A percentile compares a stretch with the other conserved stretches of the same genome.
Evolutionary conservation across 2,113 vertebrate genomes (phyloP).

Genomic region (Cebus imitator): DNA sequence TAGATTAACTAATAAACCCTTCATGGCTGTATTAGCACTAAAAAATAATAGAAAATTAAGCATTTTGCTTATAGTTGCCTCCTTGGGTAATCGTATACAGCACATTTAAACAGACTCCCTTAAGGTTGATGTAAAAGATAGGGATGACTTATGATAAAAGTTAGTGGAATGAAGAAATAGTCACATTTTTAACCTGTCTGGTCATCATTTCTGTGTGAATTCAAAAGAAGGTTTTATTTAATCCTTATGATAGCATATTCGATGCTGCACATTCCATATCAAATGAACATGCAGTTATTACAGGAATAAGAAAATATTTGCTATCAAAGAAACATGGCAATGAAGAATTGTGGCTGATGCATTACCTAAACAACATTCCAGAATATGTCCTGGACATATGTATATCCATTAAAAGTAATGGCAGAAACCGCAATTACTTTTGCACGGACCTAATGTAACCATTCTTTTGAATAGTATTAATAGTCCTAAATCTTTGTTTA

Average conservation of each 20-base stretch:
- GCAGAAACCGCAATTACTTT: too few relatives aligned
- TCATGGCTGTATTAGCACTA: not conserved
- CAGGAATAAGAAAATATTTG: not conserved
- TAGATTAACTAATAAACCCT: not conserved
- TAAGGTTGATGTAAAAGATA: not conserved
- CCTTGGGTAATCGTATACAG: not conserved
- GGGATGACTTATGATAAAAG: not conserved
- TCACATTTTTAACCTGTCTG: not conserved
- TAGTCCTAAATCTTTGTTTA: not conserved
- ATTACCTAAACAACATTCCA: not conserved
- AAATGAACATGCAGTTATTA: not conserved
- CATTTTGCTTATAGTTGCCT: not conserved
- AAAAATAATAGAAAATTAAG: conserved; percentile 46
- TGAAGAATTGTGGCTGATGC: not conserved
- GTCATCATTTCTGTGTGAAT: conserved; percentile 5
- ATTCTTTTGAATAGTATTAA: not conserved
- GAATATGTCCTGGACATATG: not conserved
- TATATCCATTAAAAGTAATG: too few relatives aligned
- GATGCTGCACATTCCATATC: not conserved
- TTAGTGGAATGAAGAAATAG: not conserved
- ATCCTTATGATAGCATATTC: not conserved
- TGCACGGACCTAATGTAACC: too few relatives aligned
- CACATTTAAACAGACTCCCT: not conserved
- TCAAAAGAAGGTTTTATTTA: not conserved
- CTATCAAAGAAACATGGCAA: not conserved